Percentiles rank a stretch among this genome's conserved stretches.
Evolutionary conservation across 2,113 vertebrate genomes (phyloP).

Genomic region (Brachyhypopomus gauderio): DNA sequence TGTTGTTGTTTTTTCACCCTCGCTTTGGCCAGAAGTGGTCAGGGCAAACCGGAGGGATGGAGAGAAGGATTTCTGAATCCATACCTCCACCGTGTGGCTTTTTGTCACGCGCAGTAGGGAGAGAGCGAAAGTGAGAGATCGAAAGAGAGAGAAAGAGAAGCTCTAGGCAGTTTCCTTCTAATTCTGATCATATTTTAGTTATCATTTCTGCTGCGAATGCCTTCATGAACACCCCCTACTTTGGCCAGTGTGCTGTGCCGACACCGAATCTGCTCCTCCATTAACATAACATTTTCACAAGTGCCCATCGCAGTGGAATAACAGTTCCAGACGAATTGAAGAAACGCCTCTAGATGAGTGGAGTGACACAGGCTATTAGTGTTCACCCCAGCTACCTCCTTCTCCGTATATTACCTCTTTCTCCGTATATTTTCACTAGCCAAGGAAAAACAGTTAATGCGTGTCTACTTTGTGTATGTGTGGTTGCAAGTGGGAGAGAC

Average conservation of each 20-base stretch:
- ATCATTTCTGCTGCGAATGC: conserved; percentile 20
- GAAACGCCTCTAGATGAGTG: conserved; percentile 70
- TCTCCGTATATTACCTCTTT: conserved; percentile 61
- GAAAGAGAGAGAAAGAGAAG: conserved; percentile 19
- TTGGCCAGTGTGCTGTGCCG: conserved; percentile 20
- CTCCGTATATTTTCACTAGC: conserved; percentile 60
- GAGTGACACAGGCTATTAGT: conserved; percentile 70
- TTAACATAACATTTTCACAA: conserved; percentile 77
- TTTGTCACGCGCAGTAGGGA: conserved; percentile 23
- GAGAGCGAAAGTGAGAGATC: conserved; percentile 17
- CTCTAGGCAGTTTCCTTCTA: conserved; percentile 1
- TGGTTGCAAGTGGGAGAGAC: not conserved
- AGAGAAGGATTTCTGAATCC: conserved; percentile 69
- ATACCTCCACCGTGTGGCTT: conserved; percentile 82
- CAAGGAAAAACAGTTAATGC: conserved; percentile 33
- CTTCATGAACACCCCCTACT: not conserved
- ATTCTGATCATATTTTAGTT: conserved; percentile 35
- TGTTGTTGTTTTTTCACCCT: not conserved
- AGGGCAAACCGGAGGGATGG: conserved; percentile 48
- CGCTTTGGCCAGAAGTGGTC: conserved; percentile 54
- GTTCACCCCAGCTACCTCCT: conserved; percentile 58
- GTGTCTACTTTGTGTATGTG: conserved; percentile 12
- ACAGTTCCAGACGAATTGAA: conserved; percentile 68
- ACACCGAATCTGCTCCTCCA: conserved; percentile 69
- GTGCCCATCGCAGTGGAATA: conserved; percentile 64